Conservation (phyloP, 2,113 vertebrate species). For the Balaeniceps rex region DNA sequence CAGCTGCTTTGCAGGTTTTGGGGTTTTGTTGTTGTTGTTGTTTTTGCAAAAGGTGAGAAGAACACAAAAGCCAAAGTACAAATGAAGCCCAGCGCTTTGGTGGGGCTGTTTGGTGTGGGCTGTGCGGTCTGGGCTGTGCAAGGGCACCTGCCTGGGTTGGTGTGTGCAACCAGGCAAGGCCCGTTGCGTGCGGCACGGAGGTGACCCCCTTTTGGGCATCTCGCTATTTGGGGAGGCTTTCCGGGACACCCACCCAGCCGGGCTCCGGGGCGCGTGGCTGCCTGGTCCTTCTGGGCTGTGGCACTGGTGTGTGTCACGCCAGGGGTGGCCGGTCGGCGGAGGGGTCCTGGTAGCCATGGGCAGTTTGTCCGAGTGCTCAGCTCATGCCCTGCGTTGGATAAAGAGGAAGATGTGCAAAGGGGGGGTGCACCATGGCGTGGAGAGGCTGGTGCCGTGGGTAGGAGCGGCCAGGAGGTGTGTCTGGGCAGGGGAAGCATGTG, state of each 20-base stretch:
- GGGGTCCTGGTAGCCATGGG: not conserved
- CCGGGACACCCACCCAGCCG: rapidly evolving
- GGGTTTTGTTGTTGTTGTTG: not conserved
- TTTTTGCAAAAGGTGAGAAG: not conserved
- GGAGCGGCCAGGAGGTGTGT: not conserved
- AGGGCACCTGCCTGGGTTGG: not conserved
- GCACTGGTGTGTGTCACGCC: not conserved
- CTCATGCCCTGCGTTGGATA: not conserved
- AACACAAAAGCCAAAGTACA: rapidly evolving
- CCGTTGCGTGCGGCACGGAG: rapidly evolving
- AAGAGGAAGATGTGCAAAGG: not conserved
- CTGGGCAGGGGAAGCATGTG: not conserved
- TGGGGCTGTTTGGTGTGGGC: not conserved
- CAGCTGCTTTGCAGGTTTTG: not conserved
- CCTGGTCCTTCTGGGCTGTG: not conserved
- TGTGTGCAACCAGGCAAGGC: not conserved
- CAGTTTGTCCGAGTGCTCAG: not conserved
- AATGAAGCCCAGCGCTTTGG: not conserved
- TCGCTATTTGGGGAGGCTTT: not conserved
- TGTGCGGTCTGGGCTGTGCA: not conserved
- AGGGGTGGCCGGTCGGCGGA: rapidly evolving
- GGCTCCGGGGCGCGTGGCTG: not conserved
- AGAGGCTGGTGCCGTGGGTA: not conserved
- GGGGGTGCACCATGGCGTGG: not conserved
- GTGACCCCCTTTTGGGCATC: not conserved